Evolutionary conservation across 2,888 invertebrate genomes (phyloP).

Genomic region (Eurois occulta): DNA sequence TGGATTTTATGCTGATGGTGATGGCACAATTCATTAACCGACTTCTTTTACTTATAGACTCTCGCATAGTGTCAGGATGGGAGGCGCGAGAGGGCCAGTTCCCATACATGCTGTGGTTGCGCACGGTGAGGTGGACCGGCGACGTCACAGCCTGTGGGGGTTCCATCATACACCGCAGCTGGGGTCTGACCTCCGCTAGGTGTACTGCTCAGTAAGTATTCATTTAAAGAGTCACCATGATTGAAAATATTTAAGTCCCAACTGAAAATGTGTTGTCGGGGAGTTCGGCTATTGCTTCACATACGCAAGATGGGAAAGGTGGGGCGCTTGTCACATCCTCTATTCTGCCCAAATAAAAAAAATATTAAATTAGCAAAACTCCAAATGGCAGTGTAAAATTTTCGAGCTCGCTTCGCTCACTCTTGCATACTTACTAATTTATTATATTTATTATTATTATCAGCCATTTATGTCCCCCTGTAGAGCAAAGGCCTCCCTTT

Average conservation of each 20-base stretch:
- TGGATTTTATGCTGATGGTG: background rate
- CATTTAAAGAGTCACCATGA: background rate
- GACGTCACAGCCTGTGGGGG: constrained; percentile 71
- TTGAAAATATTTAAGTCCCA: too few relatives aligned
- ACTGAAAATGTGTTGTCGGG: background rate
- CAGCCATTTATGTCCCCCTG: too few relatives aligned
- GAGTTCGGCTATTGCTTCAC: background rate
- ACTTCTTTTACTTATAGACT: constrained; percentile 34
- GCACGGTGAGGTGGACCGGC: constrained; percentile 65
- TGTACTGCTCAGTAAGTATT: constrained; percentile 72
- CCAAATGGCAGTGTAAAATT: background rate
- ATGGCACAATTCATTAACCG: background rate
- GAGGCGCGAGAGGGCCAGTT: constrained; percentile 73
- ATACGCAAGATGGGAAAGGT: background rate
- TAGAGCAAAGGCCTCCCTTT: too few relatives aligned
- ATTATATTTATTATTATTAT: too few relatives aligned
- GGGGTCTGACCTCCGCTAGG: constrained; percentile 75
- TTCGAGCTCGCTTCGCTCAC: too few relatives aligned
- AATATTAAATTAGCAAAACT: background rate
- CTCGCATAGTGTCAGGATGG: constrained; percentile 76
- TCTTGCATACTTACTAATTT: background rate
- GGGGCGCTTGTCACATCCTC: background rate
- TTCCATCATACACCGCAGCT: constrained; percentile 73
- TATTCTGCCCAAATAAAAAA: background rate
- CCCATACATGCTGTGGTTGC: constrained; percentile 73